phyloP scores from a whole-genome alignment of 2,888 invertebrate genomes.

The Hartigia nigra region DNA sequence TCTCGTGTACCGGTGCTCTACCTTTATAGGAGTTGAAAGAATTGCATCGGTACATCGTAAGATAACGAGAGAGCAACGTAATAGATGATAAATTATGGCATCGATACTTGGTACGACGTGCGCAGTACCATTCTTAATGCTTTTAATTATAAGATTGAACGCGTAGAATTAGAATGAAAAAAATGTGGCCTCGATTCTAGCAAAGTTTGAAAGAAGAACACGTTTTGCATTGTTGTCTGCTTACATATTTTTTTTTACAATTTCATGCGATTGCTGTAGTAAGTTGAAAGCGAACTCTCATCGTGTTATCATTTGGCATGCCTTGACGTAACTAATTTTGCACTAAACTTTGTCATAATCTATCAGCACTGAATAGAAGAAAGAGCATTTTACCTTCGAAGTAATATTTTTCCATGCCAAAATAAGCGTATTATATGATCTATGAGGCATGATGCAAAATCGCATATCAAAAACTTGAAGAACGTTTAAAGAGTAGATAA shows the following conservation, averaged over 20 bases:
- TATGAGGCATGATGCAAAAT: background rate
- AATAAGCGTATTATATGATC: background rate
- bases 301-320: slow-evolving; percentile 29
- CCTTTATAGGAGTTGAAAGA: background rate
- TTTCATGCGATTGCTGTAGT: background rate
- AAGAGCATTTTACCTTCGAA: no score
- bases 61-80: background rate
- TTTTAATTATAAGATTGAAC: background rate
- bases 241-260: background rate
- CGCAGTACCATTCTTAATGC: background rate
- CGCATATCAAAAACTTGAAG: background rate
- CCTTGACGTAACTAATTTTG: slow-evolving; percentile 37
- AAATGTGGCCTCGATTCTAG: background rate
- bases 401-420: background rate
- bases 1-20: background rate
- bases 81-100: background rate
- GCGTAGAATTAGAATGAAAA: background rate
- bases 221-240: background rate
- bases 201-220: background rate
- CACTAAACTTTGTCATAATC: slow-evolving; percentile 20
- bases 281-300: background rate
- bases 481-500: background rate
- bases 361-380: background rate
- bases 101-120: background rate
- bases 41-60: background rate